A percentile compares a stretch with the other conserved stretches of the same genome.
Evolutionary conservation across 2,113 vertebrate genomes (phyloP).

Genomic region (Alaudala cheleensis): DNA sequence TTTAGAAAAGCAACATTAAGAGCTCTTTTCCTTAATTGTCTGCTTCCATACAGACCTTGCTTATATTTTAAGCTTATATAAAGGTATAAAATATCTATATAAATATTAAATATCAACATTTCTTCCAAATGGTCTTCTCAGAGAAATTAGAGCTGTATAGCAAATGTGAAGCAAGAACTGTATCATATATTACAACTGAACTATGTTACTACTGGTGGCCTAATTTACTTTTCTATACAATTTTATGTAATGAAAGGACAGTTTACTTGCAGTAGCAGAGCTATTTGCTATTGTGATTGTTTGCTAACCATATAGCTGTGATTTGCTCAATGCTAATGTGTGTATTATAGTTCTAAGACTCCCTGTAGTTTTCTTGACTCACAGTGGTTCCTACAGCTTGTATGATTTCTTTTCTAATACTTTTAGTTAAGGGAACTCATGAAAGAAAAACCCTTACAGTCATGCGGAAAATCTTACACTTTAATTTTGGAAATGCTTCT

Average conservation of each 20-base stretch:
- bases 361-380: background rate
- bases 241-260: background rate
- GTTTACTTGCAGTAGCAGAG: background rate
- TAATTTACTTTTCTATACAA: background rate
- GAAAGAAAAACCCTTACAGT: background rate
- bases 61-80: background rate
- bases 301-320: background rate
- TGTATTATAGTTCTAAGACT: background rate
- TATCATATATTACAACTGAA: background rate
- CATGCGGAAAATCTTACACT: background rate
- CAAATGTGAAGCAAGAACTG: background rate
- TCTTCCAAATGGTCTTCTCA: background rate
- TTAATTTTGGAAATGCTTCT: slow-evolving; percentile 12
- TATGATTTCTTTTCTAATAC: background rate
- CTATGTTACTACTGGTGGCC: background rate
- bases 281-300: background rate
- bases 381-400: background rate
- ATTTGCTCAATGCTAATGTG: background rate
- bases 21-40: background rate
- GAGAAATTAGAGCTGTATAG: background rate
- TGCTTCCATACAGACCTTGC: background rate
- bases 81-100: background rate
- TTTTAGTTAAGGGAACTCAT: background rate
- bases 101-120: background rate
- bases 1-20: background rate